phyloP scores from a whole-genome alignment of 2,113 vertebrate species.

The Plecturocebus donacophilus region DNA sequence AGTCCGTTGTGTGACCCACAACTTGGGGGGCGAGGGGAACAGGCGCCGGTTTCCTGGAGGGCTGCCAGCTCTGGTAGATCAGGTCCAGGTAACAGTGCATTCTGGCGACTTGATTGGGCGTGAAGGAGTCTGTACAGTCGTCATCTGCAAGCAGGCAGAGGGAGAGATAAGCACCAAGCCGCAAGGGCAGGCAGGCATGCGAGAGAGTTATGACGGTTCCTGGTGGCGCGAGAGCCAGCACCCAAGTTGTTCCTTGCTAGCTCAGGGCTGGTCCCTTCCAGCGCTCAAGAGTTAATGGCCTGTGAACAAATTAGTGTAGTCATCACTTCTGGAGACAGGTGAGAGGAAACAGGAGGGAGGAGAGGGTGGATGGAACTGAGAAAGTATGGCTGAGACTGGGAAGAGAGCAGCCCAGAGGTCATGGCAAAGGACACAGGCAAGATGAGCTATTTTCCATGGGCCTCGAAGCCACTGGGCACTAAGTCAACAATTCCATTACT shows the following conservation, averaged over 20 bases:
- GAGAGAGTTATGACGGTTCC: neutral
- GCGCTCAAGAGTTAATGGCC: slow-evolving; percentile 79
- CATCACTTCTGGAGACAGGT: slow-evolving; percentile 80
- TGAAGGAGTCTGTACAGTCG: slow-evolving; percentile 97
- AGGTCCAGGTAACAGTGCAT: slow-evolving; percentile 99
- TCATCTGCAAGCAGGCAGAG: slow-evolving; percentile 89
- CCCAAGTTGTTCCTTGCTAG: slow-evolving; percentile 34
- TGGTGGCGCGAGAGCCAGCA: neutral
- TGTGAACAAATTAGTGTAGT: slow-evolving; percentile 80
- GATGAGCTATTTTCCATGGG: neutral
- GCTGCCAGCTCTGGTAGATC: slow-evolving; percentile 97
- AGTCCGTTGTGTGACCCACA: slow-evolving; percentile 88
- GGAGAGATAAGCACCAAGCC: slow-evolving; percentile 45
- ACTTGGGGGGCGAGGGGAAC: slow-evolving; percentile 94
- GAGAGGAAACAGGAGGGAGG: slow-evolving; percentile 72
- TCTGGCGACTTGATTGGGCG: slow-evolving; percentile 96
- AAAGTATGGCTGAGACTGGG: rapidly evolving
- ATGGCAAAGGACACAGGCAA: slow-evolving; percentile 33
- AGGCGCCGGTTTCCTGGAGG: slow-evolving; percentile 90
- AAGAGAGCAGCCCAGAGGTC: slow-evolving; percentile 38
- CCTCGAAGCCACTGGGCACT: neutral
- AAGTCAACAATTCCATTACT: neutral
- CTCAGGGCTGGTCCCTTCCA: slow-evolving; percentile 30
- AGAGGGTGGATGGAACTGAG: slow-evolving; percentile 31
- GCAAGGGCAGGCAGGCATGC: neutral